These are phyloP conservation scores for Diplolepis rosae DNA, from an alignment of 2,888 invertebrate species.

Conservation along the genomic window DNA sequence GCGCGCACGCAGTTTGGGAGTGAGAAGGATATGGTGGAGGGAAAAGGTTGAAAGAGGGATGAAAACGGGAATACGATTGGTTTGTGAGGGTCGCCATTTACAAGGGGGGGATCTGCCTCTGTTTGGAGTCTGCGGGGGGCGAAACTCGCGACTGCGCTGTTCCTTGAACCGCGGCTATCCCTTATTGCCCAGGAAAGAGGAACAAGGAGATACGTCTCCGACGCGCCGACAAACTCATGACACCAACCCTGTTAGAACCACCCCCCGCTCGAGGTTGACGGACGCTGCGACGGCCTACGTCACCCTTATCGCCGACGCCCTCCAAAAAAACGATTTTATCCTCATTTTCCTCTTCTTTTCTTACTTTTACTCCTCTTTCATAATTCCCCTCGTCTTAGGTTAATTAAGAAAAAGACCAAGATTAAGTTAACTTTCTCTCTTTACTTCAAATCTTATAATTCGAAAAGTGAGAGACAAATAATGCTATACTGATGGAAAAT, in stretches of 20 bases:
- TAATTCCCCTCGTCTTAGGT: slow-evolving; percentile 38
- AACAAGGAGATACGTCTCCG: slow-evolving; percentile 55
- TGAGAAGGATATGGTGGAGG: slow-evolving; percentile 33
- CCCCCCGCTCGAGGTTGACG: slow-evolving; percentile 68
- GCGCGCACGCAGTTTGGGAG: slow-evolving; percentile 28
- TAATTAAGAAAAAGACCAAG: slow-evolving; percentile 32
- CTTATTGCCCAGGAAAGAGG: slow-evolving; percentile 46
- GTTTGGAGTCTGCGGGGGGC: slow-evolving; percentile 67
- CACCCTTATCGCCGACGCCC: slow-evolving; percentile 68
- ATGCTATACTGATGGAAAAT: too few species aligned
- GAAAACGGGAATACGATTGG: slow-evolving; percentile 74
- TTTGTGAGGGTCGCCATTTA: slow-evolving; percentile 73
- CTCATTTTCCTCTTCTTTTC: slow-evolving; percentile 45
- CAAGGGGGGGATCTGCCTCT: slow-evolving; percentile 65
- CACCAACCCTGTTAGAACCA: slow-evolving; percentile 59
- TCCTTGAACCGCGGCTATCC: slow-evolving; percentile 66
- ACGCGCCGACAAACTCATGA: slow-evolving; percentile 47
- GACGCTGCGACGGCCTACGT: slow-evolving; percentile 73
- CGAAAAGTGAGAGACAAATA: neutral
- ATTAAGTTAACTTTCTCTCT: neutral
- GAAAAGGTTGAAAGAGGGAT: slow-evolving; percentile 66
- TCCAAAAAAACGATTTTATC: slow-evolving; percentile 50
- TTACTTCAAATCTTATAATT: neutral
- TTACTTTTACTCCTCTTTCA: slow-evolving; percentile 32
- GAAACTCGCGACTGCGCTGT: slow-evolving; percentile 64